Conservation (phyloP, 2,888 invertebrate species). For the Scaptomyza polygonia region DNA sequence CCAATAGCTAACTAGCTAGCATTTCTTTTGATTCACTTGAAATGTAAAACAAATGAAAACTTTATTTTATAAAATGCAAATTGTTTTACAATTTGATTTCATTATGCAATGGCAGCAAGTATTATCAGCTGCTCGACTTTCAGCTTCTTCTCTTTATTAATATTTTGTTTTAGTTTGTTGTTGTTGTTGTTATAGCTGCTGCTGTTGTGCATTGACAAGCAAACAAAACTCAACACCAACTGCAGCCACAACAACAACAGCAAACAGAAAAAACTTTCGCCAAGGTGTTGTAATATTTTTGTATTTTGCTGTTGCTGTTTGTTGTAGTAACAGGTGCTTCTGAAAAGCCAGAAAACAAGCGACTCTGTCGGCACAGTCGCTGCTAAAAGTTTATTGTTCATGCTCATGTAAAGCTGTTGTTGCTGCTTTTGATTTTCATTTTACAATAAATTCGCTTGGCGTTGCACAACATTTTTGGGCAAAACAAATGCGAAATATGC, state of each 20-base stretch:
- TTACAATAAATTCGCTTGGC: constrained; percentile 43
- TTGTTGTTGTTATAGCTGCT: neutral
- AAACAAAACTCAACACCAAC: constrained; percentile 43
- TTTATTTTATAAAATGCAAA: constrained; percentile 69
- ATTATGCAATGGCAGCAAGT: constrained; percentile 53
- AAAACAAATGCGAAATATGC: constrained; percentile 28
- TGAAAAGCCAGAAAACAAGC: constrained; percentile 46
- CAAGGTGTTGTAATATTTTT: constrained; percentile 52
- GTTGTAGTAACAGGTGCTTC: constrained; percentile 57
- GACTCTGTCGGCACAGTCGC: constrained; percentile 40
- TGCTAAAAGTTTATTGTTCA: constrained; percentile 66
- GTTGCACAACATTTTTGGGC: constrained; percentile 21
- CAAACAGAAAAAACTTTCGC: constrained; percentile 50
- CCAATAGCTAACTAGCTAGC: too few species aligned
- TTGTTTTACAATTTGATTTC: constrained; percentile 68
- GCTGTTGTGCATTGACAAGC: constrained; percentile 48
- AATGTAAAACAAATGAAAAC: constrained; percentile 43
- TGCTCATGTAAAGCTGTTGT: constrained; percentile 33
- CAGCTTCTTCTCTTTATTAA: constrained; percentile 15
- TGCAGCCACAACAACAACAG: constrained; percentile 30
- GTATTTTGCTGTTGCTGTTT: constrained; percentile 36
- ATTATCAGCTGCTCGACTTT: constrained; percentile 51
- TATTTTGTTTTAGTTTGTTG: constrained; percentile 14
- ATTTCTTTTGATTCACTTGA: neutral
- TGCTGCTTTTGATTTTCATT: constrained; percentile 22